Evolutionary conservation across 2,113 vertebrate genomes (phyloP).

Genomic region (Lota lota): DNA sequence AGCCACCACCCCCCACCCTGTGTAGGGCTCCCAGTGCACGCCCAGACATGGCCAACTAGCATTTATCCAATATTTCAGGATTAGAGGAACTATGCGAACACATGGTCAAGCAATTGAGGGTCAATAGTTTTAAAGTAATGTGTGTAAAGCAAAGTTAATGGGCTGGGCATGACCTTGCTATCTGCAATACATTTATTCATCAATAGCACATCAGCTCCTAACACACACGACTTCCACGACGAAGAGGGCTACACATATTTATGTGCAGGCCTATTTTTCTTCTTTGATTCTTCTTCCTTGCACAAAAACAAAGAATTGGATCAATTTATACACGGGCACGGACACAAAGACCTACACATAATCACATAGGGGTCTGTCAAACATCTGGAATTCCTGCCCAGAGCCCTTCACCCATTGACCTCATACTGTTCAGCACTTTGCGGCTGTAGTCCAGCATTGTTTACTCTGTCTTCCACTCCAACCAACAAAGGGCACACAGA

Average conservation of each 20-base stretch:
- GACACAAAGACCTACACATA: not conserved
- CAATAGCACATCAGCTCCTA: no score
- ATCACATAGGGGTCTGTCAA: no score
- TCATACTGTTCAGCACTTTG: not conserved
- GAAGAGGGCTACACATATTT: no score
- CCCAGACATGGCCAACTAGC: constrained; percentile 29
- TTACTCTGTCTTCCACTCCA: constrained; percentile 27
- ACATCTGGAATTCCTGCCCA: constrained; percentile 14
- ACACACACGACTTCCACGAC: no score
- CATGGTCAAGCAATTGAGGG: constrained; percentile 9
- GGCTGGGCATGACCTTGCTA: not conserved
- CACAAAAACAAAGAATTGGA: not conserved
- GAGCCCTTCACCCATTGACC: not conserved
- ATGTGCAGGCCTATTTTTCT: no score
- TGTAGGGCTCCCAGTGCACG: constrained; percentile 13
- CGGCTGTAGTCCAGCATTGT: constrained; percentile 8
- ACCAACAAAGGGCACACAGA: constrained; percentile 2
- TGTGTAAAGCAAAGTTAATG: not conserved
- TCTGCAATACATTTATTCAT: no score
- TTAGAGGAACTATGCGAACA: constrained; percentile 9
- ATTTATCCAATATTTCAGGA: constrained; percentile 22
- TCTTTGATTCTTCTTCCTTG: no score
- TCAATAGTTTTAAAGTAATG: not conserved
- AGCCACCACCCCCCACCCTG: not conserved
- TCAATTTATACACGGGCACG: not conserved